Evolutionary conservation across 1,140 invertebrate genomes (phyloP).

Genomic region (Lasaia peninsularis): DNA sequence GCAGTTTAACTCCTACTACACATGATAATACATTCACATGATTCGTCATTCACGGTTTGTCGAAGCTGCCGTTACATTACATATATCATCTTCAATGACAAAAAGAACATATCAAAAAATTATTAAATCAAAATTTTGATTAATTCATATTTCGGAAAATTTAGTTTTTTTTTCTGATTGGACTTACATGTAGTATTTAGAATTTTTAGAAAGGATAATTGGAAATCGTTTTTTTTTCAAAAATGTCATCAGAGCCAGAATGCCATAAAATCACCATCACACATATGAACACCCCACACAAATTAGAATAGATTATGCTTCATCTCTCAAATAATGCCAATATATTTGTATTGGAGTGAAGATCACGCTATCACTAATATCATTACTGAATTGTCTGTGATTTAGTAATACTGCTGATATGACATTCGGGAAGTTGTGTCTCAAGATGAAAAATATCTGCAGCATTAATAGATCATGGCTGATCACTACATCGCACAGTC

Average conservation of each 20-base stretch:
- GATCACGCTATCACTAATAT: constrained; percentile 1
- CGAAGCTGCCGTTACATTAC: not conserved
- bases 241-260: constrained; percentile 29
- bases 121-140: too few relatives aligned
- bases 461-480: too few relatives aligned
- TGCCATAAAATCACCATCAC: constrained; percentile 20
- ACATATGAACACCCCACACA: constrained; percentile 7
- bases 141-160: not conserved
- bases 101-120: too few relatives aligned
- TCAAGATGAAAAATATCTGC: too few relatives aligned
- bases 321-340: not conserved
- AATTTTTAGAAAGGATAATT: constrained; percentile 13
- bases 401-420: not conserved
- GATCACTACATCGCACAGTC: too few relatives aligned
- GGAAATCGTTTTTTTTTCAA: constrained; percentile 23
- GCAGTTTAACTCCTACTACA: not conserved
- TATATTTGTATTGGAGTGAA: not conserved
- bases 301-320: constrained; percentile 3
- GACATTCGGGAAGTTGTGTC: too few relatives aligned
- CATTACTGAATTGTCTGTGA: not conserved
- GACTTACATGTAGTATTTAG: not conserved
- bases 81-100: not conserved
- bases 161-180: not conserved
- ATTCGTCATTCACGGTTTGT: not conserved
- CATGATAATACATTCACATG: not conserved